Evolutionary conservation across 2,888 invertebrate species (phyloP).

Genomic region (Parnassius apollo): DNA sequence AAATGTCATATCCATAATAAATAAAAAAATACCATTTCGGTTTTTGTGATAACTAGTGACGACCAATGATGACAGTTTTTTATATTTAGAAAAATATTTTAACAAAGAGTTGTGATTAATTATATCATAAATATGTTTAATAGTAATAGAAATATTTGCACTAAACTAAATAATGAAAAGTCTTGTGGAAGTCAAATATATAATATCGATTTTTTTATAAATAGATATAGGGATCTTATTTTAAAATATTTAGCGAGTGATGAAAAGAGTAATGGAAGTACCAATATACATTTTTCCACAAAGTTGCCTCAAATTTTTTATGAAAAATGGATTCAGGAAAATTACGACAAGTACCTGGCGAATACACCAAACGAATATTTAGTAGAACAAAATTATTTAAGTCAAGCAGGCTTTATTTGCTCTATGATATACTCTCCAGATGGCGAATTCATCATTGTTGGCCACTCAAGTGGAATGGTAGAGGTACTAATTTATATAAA

Average conservation of each 20-base stretch:
- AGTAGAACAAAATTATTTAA: slow-evolving; percentile 45
- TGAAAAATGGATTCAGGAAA: slow-evolving; percentile 53
- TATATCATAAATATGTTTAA: background rate
- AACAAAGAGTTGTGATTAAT: no score
- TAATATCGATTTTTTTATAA: slow-evolving; percentile 54
- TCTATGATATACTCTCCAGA: slow-evolving; percentile 63
- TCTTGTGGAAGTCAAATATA: slow-evolving; percentile 44
- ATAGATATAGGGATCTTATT: slow-evolving; percentile 54
- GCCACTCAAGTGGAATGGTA: slow-evolving; percentile 76
- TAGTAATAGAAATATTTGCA: slow-evolving; percentile 3
- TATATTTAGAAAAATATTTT: no score
- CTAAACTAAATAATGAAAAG: background rate
- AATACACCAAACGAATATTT: slow-evolving; percentile 52
- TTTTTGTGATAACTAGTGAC: no score
- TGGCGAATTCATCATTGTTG: slow-evolving; percentile 66
- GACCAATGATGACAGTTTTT: no score
- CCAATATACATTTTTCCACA: slow-evolving; percentile 53
- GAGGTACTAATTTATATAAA: slow-evolving; percentile 56
- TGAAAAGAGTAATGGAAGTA: slow-evolving; percentile 38
- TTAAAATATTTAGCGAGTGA: slow-evolving; percentile 42
- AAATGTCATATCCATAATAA: no score
- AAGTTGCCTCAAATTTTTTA: slow-evolving; percentile 40
- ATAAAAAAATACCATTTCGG: no score
- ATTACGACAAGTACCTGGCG: slow-evolving; percentile 52
- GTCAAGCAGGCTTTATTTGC: slow-evolving; percentile 54